These are phyloP conservation scores for Trisateles emortualis DNA, from an alignment of 2,888 invertebrate species.

Conservation along the genomic window DNA sequence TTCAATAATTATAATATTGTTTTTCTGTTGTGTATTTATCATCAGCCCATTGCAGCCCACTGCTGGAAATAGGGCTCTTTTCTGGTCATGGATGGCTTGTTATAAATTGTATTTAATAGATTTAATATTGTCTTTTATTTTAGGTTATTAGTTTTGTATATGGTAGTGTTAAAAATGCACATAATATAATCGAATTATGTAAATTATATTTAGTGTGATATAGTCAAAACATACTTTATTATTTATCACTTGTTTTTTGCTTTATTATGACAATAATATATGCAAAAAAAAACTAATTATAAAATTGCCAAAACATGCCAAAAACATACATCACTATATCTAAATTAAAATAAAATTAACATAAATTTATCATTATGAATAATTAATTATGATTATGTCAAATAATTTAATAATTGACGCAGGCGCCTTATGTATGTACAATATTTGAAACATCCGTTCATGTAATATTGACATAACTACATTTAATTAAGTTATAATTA, in stretches of 20 bases:
- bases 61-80: no score
- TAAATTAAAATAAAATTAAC: constrained; percentile 26
- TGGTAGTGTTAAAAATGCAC: no score
- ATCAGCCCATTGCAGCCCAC: no score
- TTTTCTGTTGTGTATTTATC: no score
- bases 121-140: not conserved
- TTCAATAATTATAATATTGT: no score
- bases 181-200: no score
- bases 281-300: constrained; percentile 16
- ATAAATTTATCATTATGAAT: constrained; percentile 37
- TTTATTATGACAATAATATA: not conserved
- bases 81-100: no score
- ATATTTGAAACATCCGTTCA: constrained; percentile 9
- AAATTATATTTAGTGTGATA: no score
- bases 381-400: constrained; percentile 15
- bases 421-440: not conserved
- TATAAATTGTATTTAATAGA: no score
- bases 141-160: no score
- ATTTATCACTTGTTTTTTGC: not conserved
- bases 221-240: constrained; percentile 5
- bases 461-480: constrained; percentile 18
- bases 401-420: constrained; percentile 9
- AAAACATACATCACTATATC: constrained; percentile 29
- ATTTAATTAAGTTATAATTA: not conserved
- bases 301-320: constrained; percentile 27